Percentiles rank a stretch among this genome's conserved stretches.
Conservation (phyloP, 2,113 vertebrate genomes). For the Miniopterus natalensis region DNA sequence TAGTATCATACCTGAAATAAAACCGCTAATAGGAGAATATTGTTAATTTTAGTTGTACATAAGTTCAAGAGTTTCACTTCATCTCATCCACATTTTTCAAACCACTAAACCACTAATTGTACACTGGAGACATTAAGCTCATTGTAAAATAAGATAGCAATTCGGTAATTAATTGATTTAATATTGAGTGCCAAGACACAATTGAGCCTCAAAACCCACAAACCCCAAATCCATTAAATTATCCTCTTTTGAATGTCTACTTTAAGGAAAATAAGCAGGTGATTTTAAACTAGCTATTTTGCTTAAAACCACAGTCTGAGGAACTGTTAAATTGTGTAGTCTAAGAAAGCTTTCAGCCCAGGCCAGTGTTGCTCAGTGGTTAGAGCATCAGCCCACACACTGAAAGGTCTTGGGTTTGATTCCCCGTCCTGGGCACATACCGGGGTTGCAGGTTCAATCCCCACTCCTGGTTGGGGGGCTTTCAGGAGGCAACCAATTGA, state of each 20-base stretch:
- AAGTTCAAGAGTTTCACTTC: constrained; percentile 43
- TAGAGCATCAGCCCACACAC: too few relatives aligned
- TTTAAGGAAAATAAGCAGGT: constrained; percentile 38
- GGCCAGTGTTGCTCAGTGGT: too few relatives aligned
- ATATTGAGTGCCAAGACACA: constrained; percentile 61
- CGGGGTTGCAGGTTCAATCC: too few relatives aligned
- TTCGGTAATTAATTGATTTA: constrained; percentile 67
- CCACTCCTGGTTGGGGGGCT: too few relatives aligned
- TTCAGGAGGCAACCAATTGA: too few relatives aligned
- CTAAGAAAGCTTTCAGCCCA: not conserved
- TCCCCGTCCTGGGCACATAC: too few relatives aligned
- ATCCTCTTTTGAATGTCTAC: constrained; percentile 25
- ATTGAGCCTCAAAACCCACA: constrained; percentile 34
- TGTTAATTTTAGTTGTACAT: not conserved
- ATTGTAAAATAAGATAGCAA: constrained; percentile 38
- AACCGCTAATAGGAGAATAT: not conserved
- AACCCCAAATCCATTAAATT: constrained; percentile 51
- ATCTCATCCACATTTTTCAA: constrained; percentile 54
- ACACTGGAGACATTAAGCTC: constrained; percentile 47
- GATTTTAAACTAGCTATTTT: constrained; percentile 57
- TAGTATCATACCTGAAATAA: not conserved
- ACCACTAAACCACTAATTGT: constrained; percentile 61
- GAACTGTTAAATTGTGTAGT: not conserved
- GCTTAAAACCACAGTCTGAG: not conserved
- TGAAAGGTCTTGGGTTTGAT: too few relatives aligned